Percentiles rank a stretch among this genome's conserved stretches.
These are phyloP conservation scores for Euproctis similis DNA, from an alignment of 2,888 invertebrate genomes.

Conservation along the genomic window DNA sequence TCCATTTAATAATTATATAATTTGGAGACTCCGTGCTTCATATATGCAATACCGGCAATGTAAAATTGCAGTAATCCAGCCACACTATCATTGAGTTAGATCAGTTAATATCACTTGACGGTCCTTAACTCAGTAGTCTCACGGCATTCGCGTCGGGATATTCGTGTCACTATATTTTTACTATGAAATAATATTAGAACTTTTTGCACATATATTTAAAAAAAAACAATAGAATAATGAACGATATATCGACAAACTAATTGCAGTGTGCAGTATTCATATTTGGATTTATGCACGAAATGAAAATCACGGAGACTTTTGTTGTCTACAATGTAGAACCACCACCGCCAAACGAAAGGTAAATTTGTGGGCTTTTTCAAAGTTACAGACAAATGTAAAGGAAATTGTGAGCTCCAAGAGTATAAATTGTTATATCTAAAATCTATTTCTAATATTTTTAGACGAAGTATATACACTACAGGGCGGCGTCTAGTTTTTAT, in stretches of 20 bases:
- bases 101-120: slow-evolving; percentile 42
- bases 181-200: slow-evolving; percentile 1
- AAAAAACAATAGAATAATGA: slow-evolving; percentile 4
- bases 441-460: no score
- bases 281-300: slow-evolving; percentile 20
- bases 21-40: slow-evolving; percentile 58
- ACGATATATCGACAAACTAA: slow-evolving; percentile 3
- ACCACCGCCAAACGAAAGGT: slow-evolving; percentile 29
- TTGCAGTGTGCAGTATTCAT: slow-evolving; percentile 9
- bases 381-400: no score
- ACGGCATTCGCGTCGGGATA: slow-evolving; percentile 37
- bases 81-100: slow-evolving; percentile 56
- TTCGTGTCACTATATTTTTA: slow-evolving; percentile 19
- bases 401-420: no score
- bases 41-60: slow-evolving; percentile 52
- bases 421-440: no score
- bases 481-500: no score
- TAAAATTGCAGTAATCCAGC: slow-evolving; percentile 65
- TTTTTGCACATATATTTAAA: background rate
- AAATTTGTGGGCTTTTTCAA: slow-evolving; percentile 5
- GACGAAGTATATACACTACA: no score
- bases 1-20: slow-evolving; percentile 55
- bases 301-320: slow-evolving; percentile 55
- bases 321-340: slow-evolving; percentile 27
- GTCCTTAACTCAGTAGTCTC: slow-evolving; percentile 31